Evolutionary conservation across 2,888 invertebrate genomes (phyloP), one percentile per base, ranked within the genome.

Genomic region (Meta bourneti): DNA sequence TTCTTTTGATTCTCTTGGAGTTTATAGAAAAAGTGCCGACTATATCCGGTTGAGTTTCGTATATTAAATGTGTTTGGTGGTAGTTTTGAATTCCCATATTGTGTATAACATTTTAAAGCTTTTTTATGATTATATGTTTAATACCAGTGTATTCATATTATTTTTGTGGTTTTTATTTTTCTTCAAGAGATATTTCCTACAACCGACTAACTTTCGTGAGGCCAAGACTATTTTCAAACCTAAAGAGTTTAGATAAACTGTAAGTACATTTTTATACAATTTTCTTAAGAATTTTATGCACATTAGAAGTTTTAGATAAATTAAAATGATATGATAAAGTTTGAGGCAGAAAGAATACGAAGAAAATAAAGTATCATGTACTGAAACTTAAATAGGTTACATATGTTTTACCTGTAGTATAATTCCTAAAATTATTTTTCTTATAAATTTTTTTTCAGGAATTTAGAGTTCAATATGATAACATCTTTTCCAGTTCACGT

Each of bases 211-310:
- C 94, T 49, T 94, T 94, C 93, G 93, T 95, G 20, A 93, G 94
- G 19, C 91, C 93, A 54, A 88, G 93, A 8, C 90, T 95, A n/a
- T 94, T 95, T 19, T 91, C 93, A 34, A 94, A 94, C 16, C 80
- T 95, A 13, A 93, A 88, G 69, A 94, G 94, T 92, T 94, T 95
- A 11, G 93, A 93, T 52, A 95, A 95, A n/a, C 93, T 95, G 95
- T 95, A 93, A 94, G 95, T 94, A 90, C 72, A 8, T 75, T 54
- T n/a, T 61, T 9, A 61, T 61, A 16, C 16, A 61, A 8, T 9
- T 61, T 61, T 61, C 11, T 8, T 5, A 61, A 61, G 13, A 6
- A 61, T 61, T 8, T 11, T 61, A 9, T 9, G 7, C 16, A 61
- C 8, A 61, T 61, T 61, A 61, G 34, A 49, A 75, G 16, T 49